Conservation (phyloP, 2,113 vertebrate genomes). For the Peromyscus maniculatus region DNA sequence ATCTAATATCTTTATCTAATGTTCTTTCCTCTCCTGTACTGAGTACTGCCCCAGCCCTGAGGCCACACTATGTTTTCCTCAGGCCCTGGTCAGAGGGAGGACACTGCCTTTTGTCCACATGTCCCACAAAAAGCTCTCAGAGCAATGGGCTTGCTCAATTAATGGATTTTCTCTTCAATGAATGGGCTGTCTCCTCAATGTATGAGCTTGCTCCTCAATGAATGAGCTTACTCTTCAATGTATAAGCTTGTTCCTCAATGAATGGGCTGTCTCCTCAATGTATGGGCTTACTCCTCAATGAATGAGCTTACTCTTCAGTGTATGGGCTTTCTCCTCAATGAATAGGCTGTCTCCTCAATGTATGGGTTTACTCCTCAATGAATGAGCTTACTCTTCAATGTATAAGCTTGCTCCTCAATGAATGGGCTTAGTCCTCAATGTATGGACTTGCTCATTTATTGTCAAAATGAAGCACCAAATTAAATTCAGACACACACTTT, state of each 20-base stretch:
- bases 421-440: background rate
- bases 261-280: background rate
- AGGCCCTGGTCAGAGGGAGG: too few relatives aligned
- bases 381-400: background rate
- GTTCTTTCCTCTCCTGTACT: fast-evolving
- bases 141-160: background rate
- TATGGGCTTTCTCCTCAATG: background rate
- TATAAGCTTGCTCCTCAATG: background rate
- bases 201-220: background rate
- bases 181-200: background rate
- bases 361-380: background rate
- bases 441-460: background rate
- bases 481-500: background rate
- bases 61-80: fast-evolving
- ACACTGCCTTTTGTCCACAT: too few relatives aligned
- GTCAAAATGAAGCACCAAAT: background rate
- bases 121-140: too few relatives aligned
- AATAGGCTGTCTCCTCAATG: background rate
- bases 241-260: background rate
- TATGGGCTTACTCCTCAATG: background rate
- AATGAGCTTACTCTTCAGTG: background rate
- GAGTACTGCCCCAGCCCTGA: fast-evolving
- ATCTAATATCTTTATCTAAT: background rate
- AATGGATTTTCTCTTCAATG: background rate
- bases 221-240: background rate